Conservation (phyloP, 2,888 invertebrate genomes). For the Patella pellucida region DNA sequence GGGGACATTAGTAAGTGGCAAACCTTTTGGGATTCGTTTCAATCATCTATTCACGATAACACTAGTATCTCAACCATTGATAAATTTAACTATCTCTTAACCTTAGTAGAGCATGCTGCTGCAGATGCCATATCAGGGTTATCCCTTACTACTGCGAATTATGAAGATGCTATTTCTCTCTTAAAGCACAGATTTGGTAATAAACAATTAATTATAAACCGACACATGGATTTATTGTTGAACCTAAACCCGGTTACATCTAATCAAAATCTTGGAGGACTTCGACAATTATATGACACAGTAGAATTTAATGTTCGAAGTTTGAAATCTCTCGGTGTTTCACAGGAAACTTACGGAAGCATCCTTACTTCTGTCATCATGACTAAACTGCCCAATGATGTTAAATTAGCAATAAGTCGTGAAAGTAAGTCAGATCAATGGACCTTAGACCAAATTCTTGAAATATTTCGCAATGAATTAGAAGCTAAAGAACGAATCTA, state of each 20-base stretch:
- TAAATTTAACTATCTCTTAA: not conserved
- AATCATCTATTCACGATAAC: not conserved
- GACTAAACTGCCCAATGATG: not conserved
- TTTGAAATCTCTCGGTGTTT: not conserved
- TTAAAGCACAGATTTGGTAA: not conserved
- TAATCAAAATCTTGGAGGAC: not conserved
- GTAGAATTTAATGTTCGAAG: slow-evolving; percentile 2
- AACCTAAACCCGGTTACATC: not conserved
- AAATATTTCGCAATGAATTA: not conserved
- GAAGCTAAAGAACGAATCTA: not conserved
- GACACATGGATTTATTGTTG: not conserved
- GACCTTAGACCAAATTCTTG: not conserved
- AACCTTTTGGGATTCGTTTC: not conserved
- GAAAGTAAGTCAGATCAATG: not conserved
- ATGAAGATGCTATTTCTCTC: not conserved
- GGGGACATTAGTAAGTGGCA: not conserved
- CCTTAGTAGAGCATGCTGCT: not conserved
- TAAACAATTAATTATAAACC: slow-evolving; percentile 1
- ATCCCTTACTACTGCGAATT: not conserved
- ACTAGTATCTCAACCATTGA: not conserved
- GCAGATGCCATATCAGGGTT: not conserved
- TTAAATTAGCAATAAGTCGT: not conserved
- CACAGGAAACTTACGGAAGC: not conserved
- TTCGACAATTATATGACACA: not conserved
- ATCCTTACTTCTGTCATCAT: not conserved